Evolutionary conservation across 2,113 vertebrate species (phyloP), one percentile per base, ranked within the genome.

Genomic region (Nycticebus coucang): DNA sequence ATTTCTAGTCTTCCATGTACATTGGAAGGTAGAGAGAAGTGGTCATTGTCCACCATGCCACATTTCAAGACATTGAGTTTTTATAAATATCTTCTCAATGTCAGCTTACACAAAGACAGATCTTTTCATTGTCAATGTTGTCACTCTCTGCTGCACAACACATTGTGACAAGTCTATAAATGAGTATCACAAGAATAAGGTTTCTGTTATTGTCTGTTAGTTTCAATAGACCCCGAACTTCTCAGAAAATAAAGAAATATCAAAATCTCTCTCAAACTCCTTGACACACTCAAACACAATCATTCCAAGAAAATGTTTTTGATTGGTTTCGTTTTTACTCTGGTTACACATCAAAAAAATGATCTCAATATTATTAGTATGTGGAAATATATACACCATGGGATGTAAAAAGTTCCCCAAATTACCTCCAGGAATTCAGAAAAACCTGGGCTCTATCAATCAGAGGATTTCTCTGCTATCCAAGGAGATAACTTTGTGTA

Each of bases 171-270:
- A 57, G 60, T 71, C 86, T 71, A 5, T 57, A 81, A 69, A 81
- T 11, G 69, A 84, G 37, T 2, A 68, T 57, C 7, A 9, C 18
- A 68, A 18, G 37, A 74, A 55, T 18, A 37, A 91, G 50, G 26
- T 18, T n/a, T 33, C 60, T 60, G 4, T n/a, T 35, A 92, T 28
- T 86, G 74, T 66, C 77, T 71, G 30, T 69, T 62, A 35, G 33
- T 17, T 14, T 94, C 89, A 81, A 66, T 4, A 87, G 60, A 66
- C 57, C 30, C 41, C 66, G 89, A 96, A 94, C 64, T 74, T 59
- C 77, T 72, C 45, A 50, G 72, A 71, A 45, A 66, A 95, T 37
- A 89, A 88, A 50, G 24, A 77, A 53, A 88, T 30, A 71, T 81
- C 6, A 77, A 82, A 50, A 86, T 91, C n/a, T 74, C 15, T 75